These are phyloP conservation scores for Leucania comma DNA, from an alignment of 2,888 invertebrate genomes.

Conservation along the genomic window DNA sequence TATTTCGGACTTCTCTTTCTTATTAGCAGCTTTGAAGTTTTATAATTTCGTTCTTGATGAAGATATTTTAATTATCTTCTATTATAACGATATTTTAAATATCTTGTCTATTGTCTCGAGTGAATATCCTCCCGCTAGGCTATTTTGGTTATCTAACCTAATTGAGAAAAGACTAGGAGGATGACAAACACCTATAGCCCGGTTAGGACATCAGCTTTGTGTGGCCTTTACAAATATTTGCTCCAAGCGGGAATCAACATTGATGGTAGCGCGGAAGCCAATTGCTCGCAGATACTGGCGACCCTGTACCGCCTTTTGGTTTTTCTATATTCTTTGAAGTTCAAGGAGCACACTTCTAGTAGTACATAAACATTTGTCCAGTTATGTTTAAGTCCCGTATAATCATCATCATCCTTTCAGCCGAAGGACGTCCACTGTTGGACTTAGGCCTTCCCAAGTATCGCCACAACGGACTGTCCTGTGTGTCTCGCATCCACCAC, in stretches of 20 bases:
- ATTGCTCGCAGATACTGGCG: neutral
- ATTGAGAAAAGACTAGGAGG: neutral
- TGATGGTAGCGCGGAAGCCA: neutral
- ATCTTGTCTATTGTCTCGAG: neutral
- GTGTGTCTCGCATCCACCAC: no score
- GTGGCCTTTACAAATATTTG: neutral
- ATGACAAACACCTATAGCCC: neutral
- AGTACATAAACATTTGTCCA: neutral
- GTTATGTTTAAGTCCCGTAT: neutral
- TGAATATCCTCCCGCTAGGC: neutral
- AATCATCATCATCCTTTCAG: no score
- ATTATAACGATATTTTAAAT: no score
- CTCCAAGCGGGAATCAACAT: slow-evolving; percentile 4
- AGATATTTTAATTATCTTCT: no score
- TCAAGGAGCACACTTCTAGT: neutral
- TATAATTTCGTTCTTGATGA: no score
- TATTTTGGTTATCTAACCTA: neutral
- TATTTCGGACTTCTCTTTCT: no score
- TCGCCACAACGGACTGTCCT: no score
- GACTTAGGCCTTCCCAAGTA: no score
- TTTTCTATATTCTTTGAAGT: neutral
- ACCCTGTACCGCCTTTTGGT: neutral
- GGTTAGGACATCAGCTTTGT: neutral
- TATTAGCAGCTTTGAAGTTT: no score
- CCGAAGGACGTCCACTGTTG: no score